A percentile compares a stretch with the other conserved stretches of the same genome.
Evolutionary conservation across 2,797 vertebrate species (phyloP).

Genomic region (Tragopan temminckii): DNA sequence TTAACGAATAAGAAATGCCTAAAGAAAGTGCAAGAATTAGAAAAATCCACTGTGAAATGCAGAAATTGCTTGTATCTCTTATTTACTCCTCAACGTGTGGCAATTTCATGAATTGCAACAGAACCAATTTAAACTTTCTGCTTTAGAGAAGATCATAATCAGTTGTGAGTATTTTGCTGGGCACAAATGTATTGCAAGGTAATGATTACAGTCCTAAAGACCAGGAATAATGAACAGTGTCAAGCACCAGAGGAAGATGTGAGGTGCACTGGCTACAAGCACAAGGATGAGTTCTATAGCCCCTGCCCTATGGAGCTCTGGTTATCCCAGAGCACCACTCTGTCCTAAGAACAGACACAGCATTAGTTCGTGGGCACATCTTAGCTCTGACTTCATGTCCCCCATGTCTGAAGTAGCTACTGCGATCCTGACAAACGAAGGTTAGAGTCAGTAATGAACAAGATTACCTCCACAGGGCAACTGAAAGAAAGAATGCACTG

Average conservation of each 20-base stretch:
- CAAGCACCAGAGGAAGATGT: background rate
- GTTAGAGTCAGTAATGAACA: background rate
- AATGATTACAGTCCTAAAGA: background rate
- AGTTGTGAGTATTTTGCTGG: background rate
- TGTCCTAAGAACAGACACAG: background rate
- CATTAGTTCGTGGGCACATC: background rate
- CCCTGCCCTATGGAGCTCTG: background rate
- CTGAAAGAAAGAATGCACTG: background rate
- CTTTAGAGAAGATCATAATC: background rate
- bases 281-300: background rate
- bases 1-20: background rate
- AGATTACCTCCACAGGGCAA: background rate
- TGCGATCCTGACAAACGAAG: no score
- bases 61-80: background rate
- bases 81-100: background rate
- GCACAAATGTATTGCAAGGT: background rate
- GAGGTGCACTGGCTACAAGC: background rate
- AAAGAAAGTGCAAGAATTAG: background rate
- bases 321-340: background rate
- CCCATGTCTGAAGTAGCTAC: background rate
- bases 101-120: background rate
- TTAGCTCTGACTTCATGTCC: accelerated
- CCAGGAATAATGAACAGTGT: background rate
- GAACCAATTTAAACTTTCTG: background rate
- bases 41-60: background rate